A percentile compares a stretch with the other conserved stretches of the same genome.
phyloP scores from a whole-genome alignment of 2,113 vertebrate genomes.

The Isurus oxyrinchus region DNA sequence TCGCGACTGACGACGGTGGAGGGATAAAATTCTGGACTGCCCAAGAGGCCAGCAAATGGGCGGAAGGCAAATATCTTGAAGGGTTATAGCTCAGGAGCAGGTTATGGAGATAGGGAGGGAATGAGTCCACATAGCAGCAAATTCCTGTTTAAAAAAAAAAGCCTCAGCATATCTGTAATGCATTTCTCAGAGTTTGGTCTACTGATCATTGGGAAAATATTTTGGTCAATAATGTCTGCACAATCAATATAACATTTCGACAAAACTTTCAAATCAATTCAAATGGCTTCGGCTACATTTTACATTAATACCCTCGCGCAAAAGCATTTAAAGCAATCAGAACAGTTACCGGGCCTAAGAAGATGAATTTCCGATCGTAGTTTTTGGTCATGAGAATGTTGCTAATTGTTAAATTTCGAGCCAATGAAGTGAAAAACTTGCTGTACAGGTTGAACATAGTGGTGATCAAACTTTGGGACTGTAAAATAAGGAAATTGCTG shows the following conservation, averaged over 20 bases:
- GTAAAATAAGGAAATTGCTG: neutral
- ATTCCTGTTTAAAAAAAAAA: neutral
- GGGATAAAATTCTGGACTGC: neutral
- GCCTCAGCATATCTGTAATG: neutral
- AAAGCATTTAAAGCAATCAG: neutral
- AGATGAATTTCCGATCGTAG: neutral
- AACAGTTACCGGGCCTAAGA: neutral
- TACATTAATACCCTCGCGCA: neutral
- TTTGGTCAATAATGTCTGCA: neutral
- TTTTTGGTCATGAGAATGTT: neutral
- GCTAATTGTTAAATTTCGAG: neutral
- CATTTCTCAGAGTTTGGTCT: too few relatives aligned
- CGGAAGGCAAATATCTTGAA: too few relatives aligned
- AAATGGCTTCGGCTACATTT: neutral
- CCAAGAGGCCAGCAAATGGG: too few relatives aligned
- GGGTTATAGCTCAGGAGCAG: neutral
- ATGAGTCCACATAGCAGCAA: neutral
- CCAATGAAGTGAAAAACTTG: neutral
- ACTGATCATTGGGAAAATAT: too few relatives aligned
- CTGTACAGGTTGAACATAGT: neutral
- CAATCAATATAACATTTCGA: neutral
- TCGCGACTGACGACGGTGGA: neutral
- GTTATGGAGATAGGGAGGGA: neutral
- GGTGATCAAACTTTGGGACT: neutral
- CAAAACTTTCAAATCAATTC: neutral